Base-by-base conservation (phyloP, 2,797 vertebrate genomes). In the Acrocephalus scirpaceus region DNA sequence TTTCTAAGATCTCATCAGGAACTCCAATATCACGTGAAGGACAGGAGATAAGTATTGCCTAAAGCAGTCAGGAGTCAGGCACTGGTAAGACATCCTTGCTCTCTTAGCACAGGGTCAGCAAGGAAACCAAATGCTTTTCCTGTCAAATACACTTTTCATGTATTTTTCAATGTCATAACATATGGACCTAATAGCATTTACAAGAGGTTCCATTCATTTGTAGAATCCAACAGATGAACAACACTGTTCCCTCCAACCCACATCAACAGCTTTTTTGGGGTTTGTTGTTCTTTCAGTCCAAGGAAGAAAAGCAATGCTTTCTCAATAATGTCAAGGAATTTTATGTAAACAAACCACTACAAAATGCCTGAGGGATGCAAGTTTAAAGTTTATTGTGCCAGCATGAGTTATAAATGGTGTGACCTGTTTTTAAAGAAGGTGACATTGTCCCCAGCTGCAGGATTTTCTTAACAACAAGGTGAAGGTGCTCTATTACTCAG, bases 331-430 rank as follows among this genome's bases (percentile, higher is more conserved):
- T 76, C 74, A 93, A 92, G 53, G 53, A 77, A 92, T 67, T 86
- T 83, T 90, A 88, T 20, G 34, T 74, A 94, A 95, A 91, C 38
- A 86, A 93, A 74, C 38, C 72, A 72, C 61, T 74, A n/a, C 17
- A 80, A 79, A 91, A 92, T 74, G 65, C 61, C 85, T 80, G 57
- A 88, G 17, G 42, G 34, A 91, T 88, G 45, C 54, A 13, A 83
- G 34, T 62, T 88, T 16, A 64, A 21, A 79, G 29, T 42, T 79
- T 57, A 36, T 17, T 65, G 30, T 64, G 72, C 64, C 81, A 89
- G 53, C 15, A 67, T 10, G 9, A 80, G 64, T 67, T 32, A 87
- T 16, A 89, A 87, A 73, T 29, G 29, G 45, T 65, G 45, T 51
- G 80, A 88, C 69, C n/a, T 54, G 45, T 70, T 73, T 78, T 67